phyloP scores from a whole-genome alignment of 1,140 invertebrate species.

The Myzus persicae region DNA sequence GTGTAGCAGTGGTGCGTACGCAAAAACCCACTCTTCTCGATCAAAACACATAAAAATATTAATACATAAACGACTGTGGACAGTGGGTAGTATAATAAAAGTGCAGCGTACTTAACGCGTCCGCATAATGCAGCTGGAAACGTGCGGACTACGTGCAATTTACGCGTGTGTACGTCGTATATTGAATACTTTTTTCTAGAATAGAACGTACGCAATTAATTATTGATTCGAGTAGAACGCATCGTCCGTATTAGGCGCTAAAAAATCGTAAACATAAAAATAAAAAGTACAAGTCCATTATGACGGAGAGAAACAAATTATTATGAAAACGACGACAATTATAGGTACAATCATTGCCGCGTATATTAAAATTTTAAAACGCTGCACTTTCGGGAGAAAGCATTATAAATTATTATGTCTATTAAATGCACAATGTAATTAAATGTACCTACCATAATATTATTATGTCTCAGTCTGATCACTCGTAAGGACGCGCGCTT shows the following conservation, averaged over 20 bases:
- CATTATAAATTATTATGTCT: too few relatives aligned
- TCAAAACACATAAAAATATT: background rate
- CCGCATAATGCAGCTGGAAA: too few relatives aligned
- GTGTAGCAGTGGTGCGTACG: background rate
- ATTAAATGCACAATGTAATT: too few relatives aligned
- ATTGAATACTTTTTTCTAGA: too few relatives aligned
- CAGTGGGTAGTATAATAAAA: background rate
- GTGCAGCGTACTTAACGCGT: background rate
- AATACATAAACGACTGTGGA: background rate
- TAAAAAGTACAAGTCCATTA: background rate
- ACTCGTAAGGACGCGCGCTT: too few relatives aligned
- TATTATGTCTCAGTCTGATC: too few relatives aligned
- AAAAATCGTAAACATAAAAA: background rate
- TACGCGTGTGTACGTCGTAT: too few relatives aligned
- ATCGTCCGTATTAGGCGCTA: background rate
- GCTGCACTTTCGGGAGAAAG: too few relatives aligned
- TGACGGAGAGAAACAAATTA: background rate
- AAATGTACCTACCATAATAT: too few relatives aligned
- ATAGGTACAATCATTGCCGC: too few relatives aligned
- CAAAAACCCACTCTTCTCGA: background rate
- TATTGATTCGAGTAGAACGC: background rate
- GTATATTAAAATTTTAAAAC: background rate
- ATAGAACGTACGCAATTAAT: too few relatives aligned
- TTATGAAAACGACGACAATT: background rate
- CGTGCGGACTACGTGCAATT: too few relatives aligned